Conservation (phyloP, 2,113 vertebrate species). For the Acanthisitta chloris region DNA sequence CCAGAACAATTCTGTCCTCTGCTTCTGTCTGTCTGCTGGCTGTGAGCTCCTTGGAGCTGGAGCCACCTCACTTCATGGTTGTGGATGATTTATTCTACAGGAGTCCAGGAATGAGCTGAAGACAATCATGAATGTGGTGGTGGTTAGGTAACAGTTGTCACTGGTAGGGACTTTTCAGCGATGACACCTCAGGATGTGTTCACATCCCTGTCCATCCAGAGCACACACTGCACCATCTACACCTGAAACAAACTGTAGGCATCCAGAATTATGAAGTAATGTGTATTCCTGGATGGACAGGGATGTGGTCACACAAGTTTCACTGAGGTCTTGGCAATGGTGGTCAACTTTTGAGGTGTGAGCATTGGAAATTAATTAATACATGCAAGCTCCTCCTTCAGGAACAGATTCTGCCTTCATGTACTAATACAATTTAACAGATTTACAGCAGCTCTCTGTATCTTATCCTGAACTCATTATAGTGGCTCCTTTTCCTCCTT, state of each 20-base stretch:
- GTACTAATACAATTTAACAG: neutral
- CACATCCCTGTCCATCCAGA: neutral
- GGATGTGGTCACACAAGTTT: neutral
- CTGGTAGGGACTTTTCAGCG: neutral
- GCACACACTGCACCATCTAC: neutral
- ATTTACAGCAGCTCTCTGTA: neutral
- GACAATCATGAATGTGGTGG: neutral
- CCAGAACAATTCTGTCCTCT: neutral
- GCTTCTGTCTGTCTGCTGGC: neutral
- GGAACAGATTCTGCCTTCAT: neutral
- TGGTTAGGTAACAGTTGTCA: neutral
- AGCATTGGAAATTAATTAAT: neutral
- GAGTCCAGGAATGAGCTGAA: neutral
- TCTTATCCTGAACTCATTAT: neutral
- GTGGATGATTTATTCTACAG: neutral
- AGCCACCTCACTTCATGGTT: accelerated
- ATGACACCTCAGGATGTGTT: neutral
- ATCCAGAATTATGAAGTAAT: neutral
- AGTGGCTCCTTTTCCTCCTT: neutral
- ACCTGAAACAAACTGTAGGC: neutral
- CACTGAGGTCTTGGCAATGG: neutral
- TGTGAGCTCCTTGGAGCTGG: neutral
- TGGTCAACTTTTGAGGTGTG: neutral
- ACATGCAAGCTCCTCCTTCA: neutral
- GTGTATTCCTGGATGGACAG: neutral